Evolutionary conservation across 2,113 vertebrate species (phyloP).

Genomic region (Myotis lucifugus): DNA sequence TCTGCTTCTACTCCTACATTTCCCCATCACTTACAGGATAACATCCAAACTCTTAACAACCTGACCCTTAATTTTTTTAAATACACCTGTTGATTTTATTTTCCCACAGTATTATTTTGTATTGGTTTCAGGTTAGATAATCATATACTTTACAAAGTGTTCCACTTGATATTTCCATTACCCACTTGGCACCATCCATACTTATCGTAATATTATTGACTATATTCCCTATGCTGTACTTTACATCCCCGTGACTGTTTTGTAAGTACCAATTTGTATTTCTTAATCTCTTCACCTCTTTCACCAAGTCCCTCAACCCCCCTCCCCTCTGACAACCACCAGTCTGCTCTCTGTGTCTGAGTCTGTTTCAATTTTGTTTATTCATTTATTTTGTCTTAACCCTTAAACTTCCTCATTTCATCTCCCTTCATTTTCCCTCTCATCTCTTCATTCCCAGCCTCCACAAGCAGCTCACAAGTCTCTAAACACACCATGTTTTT

Average conservation of each 20-base stretch:
- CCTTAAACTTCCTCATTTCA: background rate
- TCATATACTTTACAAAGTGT: background rate
- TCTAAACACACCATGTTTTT: background rate
- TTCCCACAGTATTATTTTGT: background rate
- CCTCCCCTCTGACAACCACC: background rate
- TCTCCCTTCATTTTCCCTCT: background rate
- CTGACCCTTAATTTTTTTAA: background rate
- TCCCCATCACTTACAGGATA: background rate
- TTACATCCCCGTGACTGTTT: background rate
- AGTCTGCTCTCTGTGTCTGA: background rate
- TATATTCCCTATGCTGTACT: background rate
- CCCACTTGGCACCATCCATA: background rate
- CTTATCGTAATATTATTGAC: background rate
- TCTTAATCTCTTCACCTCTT: background rate
- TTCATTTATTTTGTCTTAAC: background rate
- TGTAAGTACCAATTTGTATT: background rate
- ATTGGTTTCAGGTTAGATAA: background rate
- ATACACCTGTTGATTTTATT: background rate
- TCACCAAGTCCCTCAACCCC: background rate
- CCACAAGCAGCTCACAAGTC: background rate
- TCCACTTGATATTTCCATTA: background rate
- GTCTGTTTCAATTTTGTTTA: background rate
- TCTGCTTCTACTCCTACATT: background rate
- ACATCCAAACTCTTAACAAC: background rate
- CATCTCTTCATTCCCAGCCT: background rate